These are phyloP conservation scores for Drosophila arizonae DNA, from an alignment of 1,140 invertebrate species.

Conservation along the genomic window DNA sequence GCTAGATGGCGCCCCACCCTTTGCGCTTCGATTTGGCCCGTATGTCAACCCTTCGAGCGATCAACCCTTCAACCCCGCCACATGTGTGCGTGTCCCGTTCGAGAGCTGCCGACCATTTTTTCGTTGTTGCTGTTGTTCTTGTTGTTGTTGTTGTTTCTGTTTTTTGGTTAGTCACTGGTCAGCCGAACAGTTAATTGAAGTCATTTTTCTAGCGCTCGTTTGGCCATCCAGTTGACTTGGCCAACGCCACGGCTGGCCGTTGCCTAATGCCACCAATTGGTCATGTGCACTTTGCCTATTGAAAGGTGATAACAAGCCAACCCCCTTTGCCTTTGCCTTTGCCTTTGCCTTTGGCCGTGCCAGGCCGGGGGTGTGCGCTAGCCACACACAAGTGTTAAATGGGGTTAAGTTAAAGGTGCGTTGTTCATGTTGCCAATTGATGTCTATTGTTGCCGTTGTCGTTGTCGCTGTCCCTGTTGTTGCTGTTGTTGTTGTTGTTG, in stretches of 20 bases:
- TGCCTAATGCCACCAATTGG: slow-evolving; percentile 49
- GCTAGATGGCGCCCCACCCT: slow-evolving; percentile 37
- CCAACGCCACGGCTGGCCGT: slow-evolving; percentile 14
- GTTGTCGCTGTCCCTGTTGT: not conserved
- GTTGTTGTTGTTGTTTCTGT: too few species aligned
- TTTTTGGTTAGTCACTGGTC: slow-evolving; percentile 74
- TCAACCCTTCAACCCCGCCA: slow-evolving; percentile 19
- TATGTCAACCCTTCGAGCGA: slow-evolving; percentile 31
- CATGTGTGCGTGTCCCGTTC: slow-evolving; percentile 54
- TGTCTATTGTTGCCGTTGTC: slow-evolving; percentile 9
- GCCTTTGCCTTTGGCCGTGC: not conserved
- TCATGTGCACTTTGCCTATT: slow-evolving; percentile 64
- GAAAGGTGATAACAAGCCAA: slow-evolving; percentile 73
- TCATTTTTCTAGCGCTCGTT: slow-evolving; percentile 76
- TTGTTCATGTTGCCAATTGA: slow-evolving; percentile 45
- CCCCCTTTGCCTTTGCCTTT: slow-evolving; percentile 2
- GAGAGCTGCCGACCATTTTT: slow-evolving; percentile 30
- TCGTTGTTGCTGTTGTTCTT: not conserved
- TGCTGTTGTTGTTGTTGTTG: slow-evolving; percentile 8
- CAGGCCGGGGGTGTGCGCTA: slow-evolving; percentile 41
- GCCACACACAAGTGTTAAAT: slow-evolving; percentile 64
- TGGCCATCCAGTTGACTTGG: slow-evolving; percentile 38
- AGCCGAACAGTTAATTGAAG: slow-evolving; percentile 76
- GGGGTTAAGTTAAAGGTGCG: slow-evolving; percentile 66
- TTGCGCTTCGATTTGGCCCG: slow-evolving; percentile 7